phyloP scores from a whole-genome alignment of 2,797 vertebrate species.

The Lophotriccus pileatus region DNA sequence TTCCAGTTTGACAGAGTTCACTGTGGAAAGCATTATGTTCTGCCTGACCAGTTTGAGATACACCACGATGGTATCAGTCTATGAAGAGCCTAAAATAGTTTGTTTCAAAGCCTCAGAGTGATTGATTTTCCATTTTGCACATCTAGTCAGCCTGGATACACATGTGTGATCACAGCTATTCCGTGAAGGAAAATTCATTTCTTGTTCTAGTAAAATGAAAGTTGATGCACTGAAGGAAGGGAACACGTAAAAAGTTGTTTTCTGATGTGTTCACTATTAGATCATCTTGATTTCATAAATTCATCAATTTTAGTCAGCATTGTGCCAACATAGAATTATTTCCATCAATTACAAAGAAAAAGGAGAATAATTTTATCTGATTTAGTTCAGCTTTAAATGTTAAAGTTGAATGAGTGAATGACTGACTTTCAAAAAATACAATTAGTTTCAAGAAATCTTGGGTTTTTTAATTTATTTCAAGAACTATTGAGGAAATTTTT shows the following conservation, averaged over 20 bases:
- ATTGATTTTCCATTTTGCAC: background rate
- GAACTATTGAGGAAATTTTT: background rate
- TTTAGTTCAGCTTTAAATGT: background rate
- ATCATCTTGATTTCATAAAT: background rate
- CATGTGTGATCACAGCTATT: background rate
- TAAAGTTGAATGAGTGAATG: background rate
- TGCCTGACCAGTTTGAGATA: background rate
- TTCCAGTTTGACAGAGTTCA: background rate
- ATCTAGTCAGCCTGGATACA: background rate
- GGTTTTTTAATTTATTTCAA: background rate
- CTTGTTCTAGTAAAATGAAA: background rate
- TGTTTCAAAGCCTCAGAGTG: background rate
- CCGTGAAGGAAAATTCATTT: background rate
- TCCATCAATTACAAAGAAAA: background rate
- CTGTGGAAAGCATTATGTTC: background rate
- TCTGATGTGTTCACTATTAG: background rate
- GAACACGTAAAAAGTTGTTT: background rate
- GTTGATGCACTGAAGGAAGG: background rate
- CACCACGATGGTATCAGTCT: background rate
- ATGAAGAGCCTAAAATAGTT: background rate
- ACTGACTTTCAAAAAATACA: background rate
- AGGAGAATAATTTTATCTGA: background rate
- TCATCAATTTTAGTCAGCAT: background rate
- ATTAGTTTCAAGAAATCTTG: background rate
- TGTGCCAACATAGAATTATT: background rate